phyloP scores from a whole-genome alignment of 2,113 vertebrate genomes.

The Delphinus delphis region DNA sequence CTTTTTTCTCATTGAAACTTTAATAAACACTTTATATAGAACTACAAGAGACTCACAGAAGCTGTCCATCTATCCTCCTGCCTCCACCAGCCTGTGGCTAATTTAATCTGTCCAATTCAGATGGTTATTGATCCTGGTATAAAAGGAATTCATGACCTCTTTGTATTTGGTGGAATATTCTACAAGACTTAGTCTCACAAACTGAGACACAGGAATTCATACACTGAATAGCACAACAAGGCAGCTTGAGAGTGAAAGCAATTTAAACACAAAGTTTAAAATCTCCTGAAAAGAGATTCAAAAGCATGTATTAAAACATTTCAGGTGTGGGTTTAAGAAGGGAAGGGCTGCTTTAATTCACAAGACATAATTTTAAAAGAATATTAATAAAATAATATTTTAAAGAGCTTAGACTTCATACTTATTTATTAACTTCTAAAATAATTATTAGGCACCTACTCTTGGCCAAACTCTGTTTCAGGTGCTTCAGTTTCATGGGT shows the following conservation, averaged over 20 bases:
- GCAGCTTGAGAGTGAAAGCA: not conserved
- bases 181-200: conserved; percentile 42
- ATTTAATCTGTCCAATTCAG: conserved; percentile 73
- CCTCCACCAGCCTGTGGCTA: conserved; percentile 39
- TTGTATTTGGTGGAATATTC: conserved; percentile 54
- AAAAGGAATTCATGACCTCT: conserved; percentile 58
- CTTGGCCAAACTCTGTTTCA: not conserved
- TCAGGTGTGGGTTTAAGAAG: not conserved
- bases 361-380: not conserved
- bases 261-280: conserved; percentile 41
- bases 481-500: not conserved
- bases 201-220: conserved; percentile 17
- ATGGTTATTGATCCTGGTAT: conserved; percentile 63
- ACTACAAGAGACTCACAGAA: conserved; percentile 49
- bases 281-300: not conserved
- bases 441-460: not conserved
- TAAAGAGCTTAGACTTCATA: not conserved
- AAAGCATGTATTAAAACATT: not conserved
- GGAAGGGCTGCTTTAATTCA: not conserved
- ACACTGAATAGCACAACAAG: not conserved
- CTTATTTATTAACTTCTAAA: not conserved
- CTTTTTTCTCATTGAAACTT: conserved; percentile 55
- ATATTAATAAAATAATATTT: not conserved
- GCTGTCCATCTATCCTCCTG: conserved; percentile 42
- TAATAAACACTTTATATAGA: conserved; percentile 57